Base-by-base conservation (phyloP, 1,140 invertebrate species). In the Brachionus angularis region DNA sequence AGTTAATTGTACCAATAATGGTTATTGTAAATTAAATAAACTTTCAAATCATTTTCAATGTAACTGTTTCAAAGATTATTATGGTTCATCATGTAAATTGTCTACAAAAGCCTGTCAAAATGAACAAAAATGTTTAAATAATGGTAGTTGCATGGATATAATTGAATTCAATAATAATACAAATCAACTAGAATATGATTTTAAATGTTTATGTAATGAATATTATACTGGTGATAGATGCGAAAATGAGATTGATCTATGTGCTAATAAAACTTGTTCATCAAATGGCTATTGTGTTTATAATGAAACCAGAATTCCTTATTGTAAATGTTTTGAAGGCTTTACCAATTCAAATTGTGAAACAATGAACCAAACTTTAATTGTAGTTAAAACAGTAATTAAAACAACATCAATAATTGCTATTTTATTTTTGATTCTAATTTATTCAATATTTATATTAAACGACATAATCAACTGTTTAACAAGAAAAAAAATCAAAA, bases 1-100 rank as follows among this genome's bases (percentile, higher is more conserved):
- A 18, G 61, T 44, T 2, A 64, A 64, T 21, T 64, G 61, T 33
- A n/a, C 36, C 14, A 29, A 44, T 16, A 64, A 64, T n/a, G 61
- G 61, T n/a, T 14, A 1, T 31, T 64, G 61, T 33, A 2, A n/a
- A 2, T 0, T 44, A 23, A 44, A 44, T 10, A 44, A 27, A 62
- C 25, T 46, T 5, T 8, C 16, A 3, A 64, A 21, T 31, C 16
- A 64, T 31, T 64, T 7, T 36, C 7, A 64, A 47, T 64, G 61
- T 29, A 8, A 7, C 10, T 64, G 61, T 18, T 21, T 31, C 27
- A 39, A 39, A 21, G 39, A 23, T 12, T 64, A 27, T 46, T 27
- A 16, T 16, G 61, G 61, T 18, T 44, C 36, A 3, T 25, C 33
- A 14, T 64, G 61, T 46, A 25, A 64, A 31, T 21, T 27, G 18